Evolutionary conservation across 1,140 invertebrate species (phyloP).

Genomic region (Drosophila biarmipes): DNA sequence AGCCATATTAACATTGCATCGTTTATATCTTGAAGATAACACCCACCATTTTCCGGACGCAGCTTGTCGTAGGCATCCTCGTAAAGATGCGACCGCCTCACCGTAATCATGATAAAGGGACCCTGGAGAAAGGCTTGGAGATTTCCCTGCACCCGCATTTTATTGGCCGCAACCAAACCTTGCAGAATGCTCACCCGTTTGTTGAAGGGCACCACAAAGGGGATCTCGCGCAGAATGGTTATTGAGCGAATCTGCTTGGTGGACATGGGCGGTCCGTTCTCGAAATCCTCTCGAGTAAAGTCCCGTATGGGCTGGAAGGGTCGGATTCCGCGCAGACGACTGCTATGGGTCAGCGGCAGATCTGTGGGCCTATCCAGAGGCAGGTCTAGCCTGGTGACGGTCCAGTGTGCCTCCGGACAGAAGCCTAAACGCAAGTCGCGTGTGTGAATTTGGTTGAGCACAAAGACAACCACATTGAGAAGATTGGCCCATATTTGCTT

Average conservation of each 20-base stretch:
- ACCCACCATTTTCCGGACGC: conserved; percentile 93
- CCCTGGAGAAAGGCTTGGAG: conserved; percentile 90
- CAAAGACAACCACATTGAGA: conserved; percentile 86
- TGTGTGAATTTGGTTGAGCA: conserved; percentile 92
- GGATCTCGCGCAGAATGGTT: conserved; percentile 95
- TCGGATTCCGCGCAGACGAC: conserved; percentile 86
- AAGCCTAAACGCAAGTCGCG: conserved; percentile 91
- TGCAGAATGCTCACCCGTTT: conserved; percentile 95
- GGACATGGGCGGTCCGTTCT: conserved; percentile 93
- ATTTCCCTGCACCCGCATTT: conserved; percentile 88
- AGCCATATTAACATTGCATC: background rate
- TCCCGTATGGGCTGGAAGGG: conserved; percentile 87
- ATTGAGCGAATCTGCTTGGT: conserved; percentile 94
- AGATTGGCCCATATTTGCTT: conserved; percentile 86
- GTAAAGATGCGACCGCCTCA: conserved; percentile 96
- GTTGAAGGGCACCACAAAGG: conserved; percentile 96
- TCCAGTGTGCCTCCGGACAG: conserved; percentile 92
- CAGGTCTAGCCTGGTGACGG: conserved; percentile 88
- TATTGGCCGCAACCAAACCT: conserved; percentile 86
- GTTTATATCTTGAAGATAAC: background rate
- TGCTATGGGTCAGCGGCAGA: conserved; percentile 86
- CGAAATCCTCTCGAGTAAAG: conserved; percentile 88
- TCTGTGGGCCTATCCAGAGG: conserved; percentile 88
- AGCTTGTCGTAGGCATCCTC: conserved; percentile 99
- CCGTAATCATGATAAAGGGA: conserved; percentile 91